Evolutionary conservation across 2,113 vertebrate species (phyloP).

Genomic region (Boulengeromyrus knoepffleri): DNA sequence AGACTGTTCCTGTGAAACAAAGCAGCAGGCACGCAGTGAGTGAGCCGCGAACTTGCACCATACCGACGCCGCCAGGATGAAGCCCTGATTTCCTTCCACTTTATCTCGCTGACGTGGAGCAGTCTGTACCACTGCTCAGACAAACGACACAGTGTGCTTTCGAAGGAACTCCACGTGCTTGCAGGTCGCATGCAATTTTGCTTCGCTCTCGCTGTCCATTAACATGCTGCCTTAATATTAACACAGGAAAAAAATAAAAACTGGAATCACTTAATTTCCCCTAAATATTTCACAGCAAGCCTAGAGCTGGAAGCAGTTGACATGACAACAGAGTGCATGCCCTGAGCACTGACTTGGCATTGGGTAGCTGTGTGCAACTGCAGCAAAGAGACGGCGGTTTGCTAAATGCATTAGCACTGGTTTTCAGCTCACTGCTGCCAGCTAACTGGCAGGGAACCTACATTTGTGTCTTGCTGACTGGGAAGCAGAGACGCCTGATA

Average conservation of each 20-base stretch:
- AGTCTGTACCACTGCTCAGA: background rate
- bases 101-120: background rate
- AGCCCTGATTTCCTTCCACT: background rate
- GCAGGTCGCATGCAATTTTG: background rate
- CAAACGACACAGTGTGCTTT: background rate
- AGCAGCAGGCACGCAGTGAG: background rate
- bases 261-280: background rate
- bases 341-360: background rate
- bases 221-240: background rate
- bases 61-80: background rate
- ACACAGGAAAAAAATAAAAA: background rate
- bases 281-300: background rate
- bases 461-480: background rate
- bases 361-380: background rate
- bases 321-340: background rate
- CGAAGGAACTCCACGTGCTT: background rate
- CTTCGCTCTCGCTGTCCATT: background rate
- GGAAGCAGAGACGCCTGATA: background rate
- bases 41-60: background rate
- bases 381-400: background rate
- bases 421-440: background rate
- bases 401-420: background rate
- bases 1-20: background rate
- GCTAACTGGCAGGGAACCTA: background rate
- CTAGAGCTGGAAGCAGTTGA: background rate